Evolutionary conservation across 2,888 invertebrate species (phyloP).

Genomic region (Chydorus sphaericus): DNA sequence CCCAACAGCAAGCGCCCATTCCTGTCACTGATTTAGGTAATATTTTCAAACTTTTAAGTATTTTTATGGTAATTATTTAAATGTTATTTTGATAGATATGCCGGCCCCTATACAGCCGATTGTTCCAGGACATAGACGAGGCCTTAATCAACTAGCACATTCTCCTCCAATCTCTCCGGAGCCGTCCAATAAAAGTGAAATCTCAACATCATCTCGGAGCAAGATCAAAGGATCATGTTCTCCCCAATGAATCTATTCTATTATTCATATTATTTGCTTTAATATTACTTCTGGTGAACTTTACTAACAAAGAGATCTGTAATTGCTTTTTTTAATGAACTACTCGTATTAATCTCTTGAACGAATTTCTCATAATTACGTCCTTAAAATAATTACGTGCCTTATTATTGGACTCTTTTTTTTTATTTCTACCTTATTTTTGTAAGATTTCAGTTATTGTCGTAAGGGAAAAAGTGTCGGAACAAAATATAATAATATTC

Average conservation of each 20-base stretch:
- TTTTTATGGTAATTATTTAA: not conserved
- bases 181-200: no score
- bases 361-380: not conserved
- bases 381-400: not conserved
- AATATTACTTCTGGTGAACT: not conserved
- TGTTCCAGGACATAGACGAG: constrained; percentile 2
- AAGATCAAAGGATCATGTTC: constrained; percentile 1
- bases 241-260: not conserved
- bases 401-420: not conserved
- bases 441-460: not conserved
- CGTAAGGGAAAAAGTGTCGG: no score
- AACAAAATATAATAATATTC: no score
- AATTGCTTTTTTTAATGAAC: not conserved
- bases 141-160: no score
- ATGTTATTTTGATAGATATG: not conserved
- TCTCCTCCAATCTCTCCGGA: not conserved
- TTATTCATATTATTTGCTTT: not conserved
- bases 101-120: constrained; percentile 1
- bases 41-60: not conserved
- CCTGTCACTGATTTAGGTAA: not conserved
- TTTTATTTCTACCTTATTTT: not conserved
- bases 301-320: not conserved
- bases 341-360: not conserved
- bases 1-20: not conserved
- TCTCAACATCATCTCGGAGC: not conserved